Conservation (phyloP, 2,113 vertebrate genomes). For the Cyrtonyx montezumae region DNA sequence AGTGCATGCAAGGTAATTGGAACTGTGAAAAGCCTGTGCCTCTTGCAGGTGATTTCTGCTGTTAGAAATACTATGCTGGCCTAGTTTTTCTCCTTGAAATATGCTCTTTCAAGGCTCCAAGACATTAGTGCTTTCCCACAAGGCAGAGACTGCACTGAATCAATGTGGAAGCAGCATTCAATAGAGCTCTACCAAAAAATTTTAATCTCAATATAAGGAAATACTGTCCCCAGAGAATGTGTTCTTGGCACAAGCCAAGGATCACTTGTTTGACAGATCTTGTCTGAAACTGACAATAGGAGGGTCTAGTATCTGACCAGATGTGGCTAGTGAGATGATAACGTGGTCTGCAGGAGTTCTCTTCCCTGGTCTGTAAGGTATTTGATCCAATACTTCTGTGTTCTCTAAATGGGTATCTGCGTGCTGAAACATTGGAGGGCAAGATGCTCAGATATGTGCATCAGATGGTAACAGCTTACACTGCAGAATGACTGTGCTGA, state of each 20-base stretch:
- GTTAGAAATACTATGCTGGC: neutral
- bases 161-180: neutral
- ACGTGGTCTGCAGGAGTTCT: neutral
- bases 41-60: neutral
- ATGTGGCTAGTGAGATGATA: neutral
- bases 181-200: neutral
- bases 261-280: neutral
- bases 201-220: neutral
- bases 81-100: neutral
- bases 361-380: neutral
- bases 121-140: neutral
- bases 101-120: neutral
- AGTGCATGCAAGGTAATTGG: accelerated
- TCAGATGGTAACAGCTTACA: neutral
- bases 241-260: neutral
- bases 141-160: neutral
- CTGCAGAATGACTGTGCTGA: neutral
- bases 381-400: neutral
- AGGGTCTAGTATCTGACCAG: neutral
- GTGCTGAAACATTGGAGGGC: neutral
- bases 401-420: neutral
- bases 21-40: neutral
- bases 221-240: neutral
- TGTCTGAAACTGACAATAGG: neutral
- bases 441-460: neutral